Conservation (phyloP, 2,113 vertebrate species). For the Sapajus apella region DNA sequence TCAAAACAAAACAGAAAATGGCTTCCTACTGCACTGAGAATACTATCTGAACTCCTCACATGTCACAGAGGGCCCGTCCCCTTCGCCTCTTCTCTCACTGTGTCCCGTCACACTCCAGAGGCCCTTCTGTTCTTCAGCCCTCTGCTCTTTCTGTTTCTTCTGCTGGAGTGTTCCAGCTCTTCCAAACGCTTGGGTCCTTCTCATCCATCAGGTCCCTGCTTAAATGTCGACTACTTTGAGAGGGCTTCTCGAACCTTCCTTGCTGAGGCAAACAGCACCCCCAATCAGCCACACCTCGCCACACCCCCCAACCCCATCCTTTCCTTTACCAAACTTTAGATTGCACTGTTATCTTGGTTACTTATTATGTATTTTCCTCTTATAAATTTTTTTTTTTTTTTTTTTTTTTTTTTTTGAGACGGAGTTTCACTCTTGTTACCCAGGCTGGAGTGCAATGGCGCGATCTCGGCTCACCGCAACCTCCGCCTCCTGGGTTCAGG, state of each 20-base stretch:
- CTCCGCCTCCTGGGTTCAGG: too few relatives aligned
- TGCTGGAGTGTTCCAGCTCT: background rate
- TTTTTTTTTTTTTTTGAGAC: too few relatives aligned
- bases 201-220: background rate
- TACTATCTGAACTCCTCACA: background rate
- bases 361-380: background rate
- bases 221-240: background rate
- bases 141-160: background rate
- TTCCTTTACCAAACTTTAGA: background rate
- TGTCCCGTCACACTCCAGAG: fast-evolving
- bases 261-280: background rate
- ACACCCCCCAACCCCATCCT: background rate
- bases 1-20: background rate
- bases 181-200: background rate
- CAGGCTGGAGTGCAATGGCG: too few relatives aligned
- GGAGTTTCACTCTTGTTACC: too few relatives aligned
- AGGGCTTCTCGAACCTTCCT: background rate
- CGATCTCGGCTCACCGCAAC: too few relatives aligned
- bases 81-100: background rate
- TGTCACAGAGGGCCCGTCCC: too few relatives aligned
- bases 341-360: background rate
- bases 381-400: too few relatives aligned
- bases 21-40: background rate
- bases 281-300: background rate
- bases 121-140: background rate